These are phyloP conservation scores for Malachius bipustulatus DNA, from an alignment of 2,888 invertebrate genomes.

Conservation along the genomic window DNA sequence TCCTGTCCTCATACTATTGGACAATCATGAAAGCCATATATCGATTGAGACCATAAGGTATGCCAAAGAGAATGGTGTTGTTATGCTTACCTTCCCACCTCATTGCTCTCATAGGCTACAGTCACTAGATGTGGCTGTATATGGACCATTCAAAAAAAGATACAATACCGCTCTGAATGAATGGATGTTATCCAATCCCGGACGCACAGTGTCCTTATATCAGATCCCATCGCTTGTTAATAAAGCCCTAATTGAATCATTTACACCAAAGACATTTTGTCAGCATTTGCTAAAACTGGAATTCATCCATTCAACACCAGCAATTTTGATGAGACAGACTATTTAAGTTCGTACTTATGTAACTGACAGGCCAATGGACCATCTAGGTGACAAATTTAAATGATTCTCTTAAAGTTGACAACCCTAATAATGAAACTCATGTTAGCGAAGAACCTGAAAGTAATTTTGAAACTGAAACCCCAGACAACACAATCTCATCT, in stretches of 20 bases:
- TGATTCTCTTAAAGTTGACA: constrained; percentile 2
- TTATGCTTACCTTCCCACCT: constrained; percentile 30
- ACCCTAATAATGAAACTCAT: constrained; percentile 1
- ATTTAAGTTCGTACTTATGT: neutral
- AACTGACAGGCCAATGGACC: constrained; percentile 1
- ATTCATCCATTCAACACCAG: constrained; percentile 5
- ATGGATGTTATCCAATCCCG: constrained; percentile 30
- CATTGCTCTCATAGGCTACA: constrained; percentile 30
- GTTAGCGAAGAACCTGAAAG: neutral
- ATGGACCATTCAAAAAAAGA: constrained; percentile 6
- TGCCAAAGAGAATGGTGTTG: constrained; percentile 30
- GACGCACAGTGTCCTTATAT: constrained; percentile 16
- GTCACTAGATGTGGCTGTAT: constrained; percentile 24
- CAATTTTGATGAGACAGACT: constrained; percentile 2
- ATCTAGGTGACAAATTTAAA: neutral
- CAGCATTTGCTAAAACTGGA: constrained; percentile 2
- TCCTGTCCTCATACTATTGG: constrained; percentile 24
- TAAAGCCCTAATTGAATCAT: neutral
- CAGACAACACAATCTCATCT: constrained; percentile 2
- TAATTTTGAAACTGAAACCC: constrained; percentile 1
- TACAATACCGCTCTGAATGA: constrained; percentile 15
- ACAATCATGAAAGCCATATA: constrained; percentile 27
- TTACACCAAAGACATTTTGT: constrained; percentile 2
- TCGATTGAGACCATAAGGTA: constrained; percentile 23
- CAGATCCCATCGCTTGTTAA: constrained; percentile 4